Base-by-base conservation (phyloP, 2,888 invertebrate genomes). In the Protonemura montana region DNA sequence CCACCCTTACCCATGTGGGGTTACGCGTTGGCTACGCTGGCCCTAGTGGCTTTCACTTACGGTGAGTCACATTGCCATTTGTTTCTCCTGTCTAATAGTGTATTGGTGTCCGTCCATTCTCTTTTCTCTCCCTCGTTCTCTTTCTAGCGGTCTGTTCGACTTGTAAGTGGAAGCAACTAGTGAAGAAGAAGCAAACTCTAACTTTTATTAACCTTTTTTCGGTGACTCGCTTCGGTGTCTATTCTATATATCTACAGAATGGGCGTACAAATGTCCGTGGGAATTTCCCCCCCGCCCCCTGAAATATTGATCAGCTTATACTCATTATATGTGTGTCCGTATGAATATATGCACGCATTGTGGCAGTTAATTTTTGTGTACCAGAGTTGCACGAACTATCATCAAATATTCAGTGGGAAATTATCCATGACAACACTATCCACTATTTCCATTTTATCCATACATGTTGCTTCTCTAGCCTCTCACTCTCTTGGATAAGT, bases 331-430 rank as follows among this genome's bases (percentile, higher is more conserved):
- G 21, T 10, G 21, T 59, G 21, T 59, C 2, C 21, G 21, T 21
- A 59, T 21, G 21, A 1, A 59, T 59, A 59, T 59, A 13, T 59
- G 21, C 13, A 59, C 59, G 21, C 13, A 35, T 59, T 10, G 59
- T 59, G 21, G 7, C 59, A 21, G 59, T 59, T 59, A 59, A 59
- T 59, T 59, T 59, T 59, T 59, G 16, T 59, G 59, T 13, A 10
- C 1, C 16, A 59, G 21, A 59, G 16, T 59, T 59, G 59, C 59
- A 59, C 59, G 59, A 59, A 59, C 59, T 10, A 21, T 10, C 59
- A 59, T 59, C 16, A 59, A 59, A 59, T 59, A 59, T 59, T 59
- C 59, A 59, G 59, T 59, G 59, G 59, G 59, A 59, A 59, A 59
- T 59, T 59, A 59, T 59, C 59, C 59, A 3, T 59, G 59, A 59